Evolutionary conservation across 2,113 vertebrate genomes (phyloP).

Genomic region (Scatophagus argus): DNA sequence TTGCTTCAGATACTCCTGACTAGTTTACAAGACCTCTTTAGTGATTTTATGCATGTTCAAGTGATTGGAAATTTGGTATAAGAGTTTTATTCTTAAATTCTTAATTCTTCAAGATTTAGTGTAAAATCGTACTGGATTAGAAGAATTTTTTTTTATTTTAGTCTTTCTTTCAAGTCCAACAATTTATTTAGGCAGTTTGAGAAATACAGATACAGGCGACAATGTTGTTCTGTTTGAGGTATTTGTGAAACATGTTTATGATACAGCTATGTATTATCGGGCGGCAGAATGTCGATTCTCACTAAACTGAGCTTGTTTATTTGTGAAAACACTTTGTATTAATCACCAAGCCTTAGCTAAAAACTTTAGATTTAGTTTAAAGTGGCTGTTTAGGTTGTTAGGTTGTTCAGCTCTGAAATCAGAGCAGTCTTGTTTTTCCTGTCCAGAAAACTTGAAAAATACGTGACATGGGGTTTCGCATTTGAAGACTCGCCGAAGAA

Average conservation of each 20-base stretch:
- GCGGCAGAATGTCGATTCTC: neutral
- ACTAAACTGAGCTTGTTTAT: too few relatives aligned
- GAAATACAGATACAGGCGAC: neutral
- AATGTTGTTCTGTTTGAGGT: neutral
- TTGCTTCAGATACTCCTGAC: neutral
- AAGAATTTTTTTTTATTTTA: neutral
- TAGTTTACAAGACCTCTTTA: neutral
- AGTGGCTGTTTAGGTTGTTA: neutral
- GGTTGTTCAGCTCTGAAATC: neutral
- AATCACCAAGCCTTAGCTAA: neutral
- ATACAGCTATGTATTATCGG: neutral
- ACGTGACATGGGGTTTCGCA: slow-evolving; percentile 8
- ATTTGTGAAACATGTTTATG: neutral
- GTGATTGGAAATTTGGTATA: too few relatives aligned
- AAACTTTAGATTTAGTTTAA: neutral
- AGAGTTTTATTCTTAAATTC: too few relatives aligned
- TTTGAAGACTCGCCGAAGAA: neutral
- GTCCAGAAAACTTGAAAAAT: neutral
- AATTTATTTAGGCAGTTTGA: neutral
- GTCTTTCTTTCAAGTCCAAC: neutral
- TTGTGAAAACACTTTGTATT: neutral
- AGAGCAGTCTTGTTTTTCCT: neutral
- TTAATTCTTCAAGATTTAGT: too few relatives aligned
- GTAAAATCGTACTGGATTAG: neutral
- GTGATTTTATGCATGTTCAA: neutral